Base-by-base conservation (phyloP, 2,888 invertebrate genomes). In the Biston betularia region DNA sequence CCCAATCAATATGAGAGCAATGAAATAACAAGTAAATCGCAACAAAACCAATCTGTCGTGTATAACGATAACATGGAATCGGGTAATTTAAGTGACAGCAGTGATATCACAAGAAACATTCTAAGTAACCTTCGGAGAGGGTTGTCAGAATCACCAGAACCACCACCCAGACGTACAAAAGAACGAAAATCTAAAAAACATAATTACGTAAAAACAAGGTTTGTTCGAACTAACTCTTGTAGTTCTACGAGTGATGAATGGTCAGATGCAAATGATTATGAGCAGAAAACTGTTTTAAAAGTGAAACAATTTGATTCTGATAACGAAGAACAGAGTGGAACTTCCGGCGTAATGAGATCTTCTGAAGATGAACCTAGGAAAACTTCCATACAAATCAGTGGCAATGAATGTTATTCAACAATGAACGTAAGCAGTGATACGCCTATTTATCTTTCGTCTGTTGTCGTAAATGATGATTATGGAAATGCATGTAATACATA, bases 361-460 rank as follows among this genome's bases (percentile, higher is more conserved):
- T 74, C 79, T 33, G 90, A 90, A 80, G 88, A 85, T 69, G 93
- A 94, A 70, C 88, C 91, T 11, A 92, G 94, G 76, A 95, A 95
- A 90, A 96, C 96, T 15, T 96, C 96, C 12, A 96, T 97, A 77
- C 93, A 96, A 93, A 97, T 97, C 80, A 96, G 93, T 82, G 96
- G 95, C 60, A 96, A 95, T 83, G 96, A 95, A 89, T 97, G 94
- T 88, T 97, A 96, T 80, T 96, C 96, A 54, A 96, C 96, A 15
- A 96, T 96, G 87, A 96, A 96, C 83, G 95, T 96, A 1, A 95
- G 94, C 75, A 95, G 94, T 79, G 95, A 96, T 78, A 94, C 95
- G 63, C 96, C 96, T 12, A 94, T 96, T 74, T 96, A 96, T 85
- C 95, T 96, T 74, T 96, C 96, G 38, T 96, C 96, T 0, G 96